Percentiles rank a stretch among this genome's conserved stretches.
These are phyloP conservation scores for Teleogryllus oceanicus DNA, from an alignment of 2,888 invertebrate genomes.

Conservation along the genomic window DNA sequence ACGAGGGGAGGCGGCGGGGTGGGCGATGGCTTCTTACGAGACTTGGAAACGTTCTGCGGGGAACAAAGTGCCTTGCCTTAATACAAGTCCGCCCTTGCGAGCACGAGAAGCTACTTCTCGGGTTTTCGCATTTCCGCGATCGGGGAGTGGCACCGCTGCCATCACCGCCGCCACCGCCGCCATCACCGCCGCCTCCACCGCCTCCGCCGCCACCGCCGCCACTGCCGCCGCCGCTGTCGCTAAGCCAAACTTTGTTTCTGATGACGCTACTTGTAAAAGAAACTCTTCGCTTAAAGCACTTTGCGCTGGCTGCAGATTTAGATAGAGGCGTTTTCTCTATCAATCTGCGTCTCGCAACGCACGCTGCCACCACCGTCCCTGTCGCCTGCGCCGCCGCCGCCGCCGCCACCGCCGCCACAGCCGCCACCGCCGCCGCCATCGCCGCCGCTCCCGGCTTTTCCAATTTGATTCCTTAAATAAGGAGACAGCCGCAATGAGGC, in stretches of 20 bases:
- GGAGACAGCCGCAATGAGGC: constrained; percentile 18
- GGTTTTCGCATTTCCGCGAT: constrained; percentile 18
- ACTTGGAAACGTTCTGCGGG: constrained; percentile 18
- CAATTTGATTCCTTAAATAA: constrained; percentile 18
- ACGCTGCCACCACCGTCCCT: no score
- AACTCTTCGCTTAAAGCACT: constrained; percentile 9
- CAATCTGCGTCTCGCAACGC: neutral
- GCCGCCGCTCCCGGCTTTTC: neutral
- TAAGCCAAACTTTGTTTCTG: neutral
- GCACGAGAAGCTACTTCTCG: constrained; percentile 9
- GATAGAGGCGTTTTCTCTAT: constrained; percentile 18
- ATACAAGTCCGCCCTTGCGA: constrained; percentile 18
- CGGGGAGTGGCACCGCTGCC: neutral
- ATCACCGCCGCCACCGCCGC: neutral
- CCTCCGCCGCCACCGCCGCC: neutral
- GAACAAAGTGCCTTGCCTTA: constrained; percentile 18
- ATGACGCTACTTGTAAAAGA: constrained; percentile 18
- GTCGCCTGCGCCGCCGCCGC: no score
- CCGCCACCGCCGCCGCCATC: no score
- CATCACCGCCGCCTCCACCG: neutral
- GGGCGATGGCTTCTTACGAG: constrained; percentile 18
- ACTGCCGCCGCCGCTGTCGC: neutral
- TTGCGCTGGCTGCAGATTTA: constrained; percentile 2
- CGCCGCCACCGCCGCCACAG: no score
- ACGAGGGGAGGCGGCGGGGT: neutral